A percentile compares a stretch with the other conserved stretches of the same genome.
phyloP scores from a whole-genome alignment of 92 coral and sea anemone genomes.

The Phymanthus crucifer region DNA sequence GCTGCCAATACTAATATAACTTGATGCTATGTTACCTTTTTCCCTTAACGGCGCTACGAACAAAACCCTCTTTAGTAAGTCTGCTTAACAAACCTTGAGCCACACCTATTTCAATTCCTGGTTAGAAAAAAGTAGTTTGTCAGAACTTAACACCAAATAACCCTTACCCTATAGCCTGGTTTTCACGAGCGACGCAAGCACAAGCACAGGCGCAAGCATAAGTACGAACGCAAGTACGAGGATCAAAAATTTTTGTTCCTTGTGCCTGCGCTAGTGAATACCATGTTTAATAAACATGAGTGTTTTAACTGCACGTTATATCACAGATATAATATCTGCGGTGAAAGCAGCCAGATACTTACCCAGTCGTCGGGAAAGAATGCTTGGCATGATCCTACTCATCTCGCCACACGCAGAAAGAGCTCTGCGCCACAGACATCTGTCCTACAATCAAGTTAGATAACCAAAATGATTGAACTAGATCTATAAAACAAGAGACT shows the following conservation, averaged over 20 bases:
- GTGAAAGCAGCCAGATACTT: conserved; percentile 17
- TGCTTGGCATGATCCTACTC: conserved; percentile 88
- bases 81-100: conserved; percentile 87
- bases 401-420: conserved; percentile 83
- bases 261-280: too few relatives aligned
- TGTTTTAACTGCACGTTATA: too few relatives aligned
- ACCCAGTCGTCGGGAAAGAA: conserved; percentile 86
- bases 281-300: too few relatives aligned
- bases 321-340: not conserved
- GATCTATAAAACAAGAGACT: not conserved
- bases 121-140: not conserved
- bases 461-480: too few relatives aligned
- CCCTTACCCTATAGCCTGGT: too few relatives aligned
- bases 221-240: too few relatives aligned
- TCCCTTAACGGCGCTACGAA: conserved; percentile 81
- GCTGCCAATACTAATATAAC: not conserved
- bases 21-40: conserved; percentile 67
- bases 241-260: too few relatives aligned
- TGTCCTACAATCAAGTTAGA: conserved; percentile 48
- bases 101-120: conserved; percentile 86
- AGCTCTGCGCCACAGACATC: conserved; percentile 93
- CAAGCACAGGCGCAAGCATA: too few relatives aligned
- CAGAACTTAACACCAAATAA: not conserved
- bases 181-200: too few relatives aligned
- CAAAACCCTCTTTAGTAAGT: conserved; percentile 88